A percentile compares a stretch with the other conserved stretches of the same genome.
phyloP scores from a whole-genome alignment of 2,113 vertebrate species.

The Phalacrocorax carbo region DNA sequence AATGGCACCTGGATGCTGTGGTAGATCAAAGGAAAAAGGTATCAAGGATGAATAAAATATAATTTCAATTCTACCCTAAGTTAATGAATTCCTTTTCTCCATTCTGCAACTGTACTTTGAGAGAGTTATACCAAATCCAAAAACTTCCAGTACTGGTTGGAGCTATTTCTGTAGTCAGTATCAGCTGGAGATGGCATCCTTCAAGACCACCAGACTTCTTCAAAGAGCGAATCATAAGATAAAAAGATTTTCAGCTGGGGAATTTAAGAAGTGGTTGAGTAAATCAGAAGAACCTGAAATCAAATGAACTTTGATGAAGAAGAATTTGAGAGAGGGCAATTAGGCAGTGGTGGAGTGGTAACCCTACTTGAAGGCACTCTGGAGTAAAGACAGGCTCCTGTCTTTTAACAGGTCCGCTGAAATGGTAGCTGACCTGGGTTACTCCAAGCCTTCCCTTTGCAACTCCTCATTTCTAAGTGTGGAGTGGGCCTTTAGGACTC shows the following conservation, averaged over 20 bases:
- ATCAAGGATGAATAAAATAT: slow-evolving; percentile 29
- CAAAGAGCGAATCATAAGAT: slow-evolving; percentile 13
- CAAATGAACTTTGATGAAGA: not conserved
- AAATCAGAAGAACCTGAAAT: slow-evolving; percentile 31
- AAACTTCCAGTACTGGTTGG: not conserved
- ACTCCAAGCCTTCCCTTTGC: not conserved
- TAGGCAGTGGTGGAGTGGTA: not conserved
- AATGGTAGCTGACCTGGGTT: not conserved
- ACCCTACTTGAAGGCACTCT: not conserved
- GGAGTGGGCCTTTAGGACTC: not conserved
- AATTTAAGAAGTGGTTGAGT: not conserved
- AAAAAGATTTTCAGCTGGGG: not conserved
- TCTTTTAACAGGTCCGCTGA: not conserved
- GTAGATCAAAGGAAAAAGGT: slow-evolving; percentile 29
- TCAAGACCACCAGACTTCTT: slow-evolving; percentile 44
- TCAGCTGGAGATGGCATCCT: slow-evolving; percentile 14
- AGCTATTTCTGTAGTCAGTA: slow-evolving; percentile 16
- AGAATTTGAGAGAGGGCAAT: not conserved
- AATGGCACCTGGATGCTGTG: slow-evolving; percentile 21
- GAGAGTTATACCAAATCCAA: not conserved
- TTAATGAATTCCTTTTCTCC: slow-evolving; percentile 26
- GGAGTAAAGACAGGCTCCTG: not conserved
- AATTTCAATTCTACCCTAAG: not conserved
- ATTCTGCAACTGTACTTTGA: not conserved
- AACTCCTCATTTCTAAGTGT: not conserved